These are phyloP conservation scores for Chaetops frenatus DNA, from an alignment of 2,113 vertebrate genomes.

Conservation along the genomic window DNA sequence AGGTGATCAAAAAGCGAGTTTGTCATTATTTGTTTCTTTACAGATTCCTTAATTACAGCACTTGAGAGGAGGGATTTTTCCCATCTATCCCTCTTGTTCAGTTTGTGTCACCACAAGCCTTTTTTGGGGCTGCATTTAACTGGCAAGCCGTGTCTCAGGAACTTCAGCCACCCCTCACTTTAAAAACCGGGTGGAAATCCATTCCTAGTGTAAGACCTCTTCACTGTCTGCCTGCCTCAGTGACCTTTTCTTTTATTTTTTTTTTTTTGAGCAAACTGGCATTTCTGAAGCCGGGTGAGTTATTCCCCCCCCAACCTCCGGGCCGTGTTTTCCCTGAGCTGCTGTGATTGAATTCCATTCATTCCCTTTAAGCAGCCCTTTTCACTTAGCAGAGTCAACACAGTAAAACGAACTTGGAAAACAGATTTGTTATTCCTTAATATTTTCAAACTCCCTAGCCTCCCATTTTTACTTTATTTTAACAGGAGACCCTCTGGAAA, in stretches of 20 bases:
- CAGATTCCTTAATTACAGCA: neutral
- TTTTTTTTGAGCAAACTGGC: neutral
- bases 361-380: neutral
- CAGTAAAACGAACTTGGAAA: neutral
- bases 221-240: neutral
- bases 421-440: neutral
- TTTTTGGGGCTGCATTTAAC: neutral
- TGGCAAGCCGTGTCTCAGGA: fast-evolving
- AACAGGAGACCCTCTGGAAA: neutral
- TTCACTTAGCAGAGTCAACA: neutral
- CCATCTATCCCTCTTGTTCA: neutral
- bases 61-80: neutral
- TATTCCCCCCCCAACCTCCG: neutral
- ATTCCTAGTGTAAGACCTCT: neutral
- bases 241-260: neutral
- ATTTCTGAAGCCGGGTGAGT: neutral
- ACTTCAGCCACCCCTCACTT: neutral
- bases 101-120: neutral
- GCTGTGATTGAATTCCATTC: neutral
- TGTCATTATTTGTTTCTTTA: neutral
- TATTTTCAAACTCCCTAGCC: neutral
- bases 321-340: neutral
- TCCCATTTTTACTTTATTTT: neutral
- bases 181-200: neutral
- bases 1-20: neutral